Conservation (phyloP, 2,113 vertebrate genomes). For the Mus pahari region DNA sequence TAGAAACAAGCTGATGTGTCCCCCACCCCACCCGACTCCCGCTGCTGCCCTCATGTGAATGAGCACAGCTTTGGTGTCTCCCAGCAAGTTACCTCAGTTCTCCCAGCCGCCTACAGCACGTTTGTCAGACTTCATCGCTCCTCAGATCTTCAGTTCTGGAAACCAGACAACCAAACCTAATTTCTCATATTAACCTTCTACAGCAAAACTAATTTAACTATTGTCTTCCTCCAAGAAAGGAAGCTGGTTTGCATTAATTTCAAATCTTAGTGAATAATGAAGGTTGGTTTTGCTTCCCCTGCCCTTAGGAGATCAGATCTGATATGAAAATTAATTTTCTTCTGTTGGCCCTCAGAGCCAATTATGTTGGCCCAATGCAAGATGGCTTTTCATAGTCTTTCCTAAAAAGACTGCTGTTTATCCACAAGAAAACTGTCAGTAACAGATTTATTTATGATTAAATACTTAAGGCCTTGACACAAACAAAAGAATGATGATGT, state of each 20-base stretch:
- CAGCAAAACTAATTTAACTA: constrained; percentile 80
- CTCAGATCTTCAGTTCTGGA: constrained; percentile 60
- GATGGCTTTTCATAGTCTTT: constrained; percentile 68
- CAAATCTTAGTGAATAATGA: constrained; percentile 74
- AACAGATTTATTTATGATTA: constrained; percentile 79
- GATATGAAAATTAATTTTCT: constrained; percentile 81
- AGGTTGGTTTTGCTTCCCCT: constrained; percentile 53
- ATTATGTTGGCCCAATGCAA: constrained; percentile 71
- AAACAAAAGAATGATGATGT: constrained; percentile 55
- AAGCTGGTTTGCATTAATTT: constrained; percentile 80
- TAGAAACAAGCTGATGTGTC: neutral
- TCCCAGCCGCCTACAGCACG: neutral
- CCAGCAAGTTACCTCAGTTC: neutral
- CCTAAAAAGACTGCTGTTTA: constrained; percentile 72
- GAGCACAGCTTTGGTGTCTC: neutral
- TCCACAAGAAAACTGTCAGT: constrained; percentile 69
- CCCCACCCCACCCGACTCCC: no score
- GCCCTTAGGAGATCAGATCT: constrained; percentile 72
- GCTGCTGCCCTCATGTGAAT: neutral
- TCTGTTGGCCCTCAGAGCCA: constrained; percentile 65
- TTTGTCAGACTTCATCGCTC: constrained; percentile 56
- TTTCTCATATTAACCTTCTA: constrained; percentile 76
- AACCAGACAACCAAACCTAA: constrained; percentile 69
- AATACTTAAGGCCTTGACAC: constrained; percentile 57
- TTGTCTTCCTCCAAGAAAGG: constrained; percentile 78